Percentiles rank a stretch among this genome's conserved stretches.
Conservation (phyloP, 64 coral and sea anemone genomes). For the Pachyseris speciosa region DNA sequence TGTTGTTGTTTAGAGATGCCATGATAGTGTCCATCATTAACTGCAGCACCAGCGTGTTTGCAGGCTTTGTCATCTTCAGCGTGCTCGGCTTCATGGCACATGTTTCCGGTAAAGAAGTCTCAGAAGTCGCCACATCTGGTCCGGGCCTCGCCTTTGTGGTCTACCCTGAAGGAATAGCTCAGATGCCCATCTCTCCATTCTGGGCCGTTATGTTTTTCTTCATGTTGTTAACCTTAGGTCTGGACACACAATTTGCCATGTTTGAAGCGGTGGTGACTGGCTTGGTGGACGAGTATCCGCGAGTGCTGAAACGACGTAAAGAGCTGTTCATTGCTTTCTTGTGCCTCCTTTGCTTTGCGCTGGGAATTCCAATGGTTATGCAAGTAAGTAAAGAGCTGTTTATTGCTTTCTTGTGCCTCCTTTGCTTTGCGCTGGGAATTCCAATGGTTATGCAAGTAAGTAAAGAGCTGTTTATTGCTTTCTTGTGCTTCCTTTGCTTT, state of each 20-base stretch:
- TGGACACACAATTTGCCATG: constrained; percentile 99
- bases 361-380: constrained; percentile 90
- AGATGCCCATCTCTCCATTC: constrained; percentile 98
- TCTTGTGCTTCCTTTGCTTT: constrained; percentile 80
- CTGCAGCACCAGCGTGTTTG: constrained; percentile 96
- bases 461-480: background rate
- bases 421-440: constrained; percentile 87
- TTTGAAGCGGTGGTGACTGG: constrained; percentile 97
- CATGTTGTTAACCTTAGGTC: constrained; percentile 94
- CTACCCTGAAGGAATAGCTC: constrained; percentile 96
- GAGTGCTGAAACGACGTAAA: constrained; percentile 78
- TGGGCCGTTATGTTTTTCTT: constrained; percentile 97
- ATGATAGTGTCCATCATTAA: constrained; percentile 93
- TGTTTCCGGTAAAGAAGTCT: constrained; percentile 85
- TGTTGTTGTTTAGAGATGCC: constrained; percentile 76
- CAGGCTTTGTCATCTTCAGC: constrained; percentile 97
- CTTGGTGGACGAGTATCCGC: constrained; percentile 88
- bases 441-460: constrained; percentile 90
- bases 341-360: constrained; percentile 84
- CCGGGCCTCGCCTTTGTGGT: constrained; percentile 98
- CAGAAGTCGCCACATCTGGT: constrained; percentile 85
- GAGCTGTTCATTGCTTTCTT: constrained; percentile 92
- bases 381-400: constrained; percentile 40
- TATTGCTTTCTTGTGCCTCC: constrained; percentile 25
- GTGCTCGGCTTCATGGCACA: constrained; percentile 96